A percentile compares a stretch with the other conserved stretches of the same genome.
These are phyloP conservation scores for Pseudococcus viburni DNA, from an alignment of 2,888 invertebrate genomes.

Conservation along the genomic window DNA sequence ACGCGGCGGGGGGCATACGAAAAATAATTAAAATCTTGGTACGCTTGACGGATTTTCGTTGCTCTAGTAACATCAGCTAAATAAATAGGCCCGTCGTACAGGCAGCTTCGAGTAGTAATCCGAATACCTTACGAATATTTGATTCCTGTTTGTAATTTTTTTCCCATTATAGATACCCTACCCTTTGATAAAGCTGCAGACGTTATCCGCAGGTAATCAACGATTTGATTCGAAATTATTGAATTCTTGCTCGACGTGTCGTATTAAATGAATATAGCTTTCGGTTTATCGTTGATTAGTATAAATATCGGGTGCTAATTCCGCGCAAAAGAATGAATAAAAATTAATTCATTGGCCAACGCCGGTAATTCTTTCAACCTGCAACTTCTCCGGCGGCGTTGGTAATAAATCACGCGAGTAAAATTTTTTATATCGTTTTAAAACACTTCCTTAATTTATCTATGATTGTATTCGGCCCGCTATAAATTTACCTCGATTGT, in stretches of 20 bases:
- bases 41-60: slow-evolving; percentile 41
- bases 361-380: slow-evolving; percentile 26
- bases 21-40: slow-evolving; percentile 22
- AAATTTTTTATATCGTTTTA: not conserved
- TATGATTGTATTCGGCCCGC: not conserved
- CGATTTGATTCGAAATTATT: slow-evolving; percentile 7
- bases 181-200: not conserved
- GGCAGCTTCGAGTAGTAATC: no score
- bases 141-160: not conserved
- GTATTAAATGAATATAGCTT: not conserved
- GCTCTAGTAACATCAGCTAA: slow-evolving; percentile 21
- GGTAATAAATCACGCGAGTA: not conserved
- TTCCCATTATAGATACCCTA: not conserved
- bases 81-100: not conserved
- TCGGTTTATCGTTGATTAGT: not conserved
- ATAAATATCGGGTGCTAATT: not conserved
- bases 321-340: not conserved
- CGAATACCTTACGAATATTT: no score
- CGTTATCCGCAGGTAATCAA: slow-evolving; percentile 20
- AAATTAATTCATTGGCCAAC: not conserved
- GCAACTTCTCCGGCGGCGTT: slow-evolving; percentile 23
- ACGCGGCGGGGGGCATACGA: not conserved
- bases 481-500: slow-evolving; percentile 11
- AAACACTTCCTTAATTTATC: slow-evolving; percentile 22
- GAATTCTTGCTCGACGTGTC: slow-evolving; percentile 12